Evolutionary conservation across 2,888 invertebrate species (phyloP).

Genomic region (Mythimna pallens): DNA sequence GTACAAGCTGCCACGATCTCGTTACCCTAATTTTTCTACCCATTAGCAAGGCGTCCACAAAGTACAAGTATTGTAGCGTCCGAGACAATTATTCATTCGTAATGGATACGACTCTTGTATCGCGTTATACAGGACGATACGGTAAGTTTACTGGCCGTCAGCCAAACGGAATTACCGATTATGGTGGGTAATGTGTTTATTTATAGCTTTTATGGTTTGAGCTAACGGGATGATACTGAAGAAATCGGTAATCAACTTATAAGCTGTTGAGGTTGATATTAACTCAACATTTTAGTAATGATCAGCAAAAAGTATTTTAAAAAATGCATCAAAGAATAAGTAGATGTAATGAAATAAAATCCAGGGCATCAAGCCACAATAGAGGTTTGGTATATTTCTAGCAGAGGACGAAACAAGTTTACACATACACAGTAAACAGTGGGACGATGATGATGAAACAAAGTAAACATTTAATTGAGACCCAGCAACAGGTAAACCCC

Average conservation of each 20-base stretch:
- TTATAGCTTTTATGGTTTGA: constrained; percentile 46
- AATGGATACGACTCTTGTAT: constrained; percentile 71
- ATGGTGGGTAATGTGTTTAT: constrained; percentile 52
- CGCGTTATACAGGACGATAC: constrained; percentile 61
- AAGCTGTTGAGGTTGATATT: neutral
- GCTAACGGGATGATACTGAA: constrained; percentile 22
- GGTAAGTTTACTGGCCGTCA: constrained; percentile 61
- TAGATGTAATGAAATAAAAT: no score
- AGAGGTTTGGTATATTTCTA: no score
- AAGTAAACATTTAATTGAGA: no score
- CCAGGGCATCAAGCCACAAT: no score
- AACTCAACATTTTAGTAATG: neutral
- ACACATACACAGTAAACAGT: no score
- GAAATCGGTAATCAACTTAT: constrained; percentile 14
- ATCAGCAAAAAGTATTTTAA: no score
- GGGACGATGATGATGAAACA: no score
- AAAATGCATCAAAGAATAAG: neutral
- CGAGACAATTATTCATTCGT: constrained; percentile 71
- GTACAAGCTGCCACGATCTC: constrained; percentile 28
- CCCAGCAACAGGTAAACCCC: no score
- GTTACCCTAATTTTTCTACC: constrained; percentile 50
- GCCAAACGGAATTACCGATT: constrained; percentile 61
- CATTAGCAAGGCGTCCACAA: constrained; percentile 49
- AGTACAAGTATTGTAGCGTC: constrained; percentile 41
- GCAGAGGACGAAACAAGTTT: no score